A percentile compares a stretch with the other conserved stretches of the same genome.
Conservation (phyloP, 2,888 invertebrate genomes). For the Portevinia maculata region DNA sequence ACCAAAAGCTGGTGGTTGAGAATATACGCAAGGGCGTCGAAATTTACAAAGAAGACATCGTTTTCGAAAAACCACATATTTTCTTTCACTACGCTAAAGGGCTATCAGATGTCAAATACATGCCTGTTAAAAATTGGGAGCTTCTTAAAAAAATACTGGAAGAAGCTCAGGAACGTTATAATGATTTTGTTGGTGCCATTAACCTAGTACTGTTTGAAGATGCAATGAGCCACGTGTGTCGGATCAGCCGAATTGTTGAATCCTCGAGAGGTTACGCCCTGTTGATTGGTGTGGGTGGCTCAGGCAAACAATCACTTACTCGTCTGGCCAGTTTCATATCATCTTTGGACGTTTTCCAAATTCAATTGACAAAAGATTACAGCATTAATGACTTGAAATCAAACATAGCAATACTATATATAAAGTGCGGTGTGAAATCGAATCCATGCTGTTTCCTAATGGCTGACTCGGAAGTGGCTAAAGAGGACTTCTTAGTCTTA, state of each 20-base stretch:
- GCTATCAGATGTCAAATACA: conserved; percentile 95
- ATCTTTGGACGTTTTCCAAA: conserved; percentile 95
- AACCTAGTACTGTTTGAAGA: conserved; percentile 97
- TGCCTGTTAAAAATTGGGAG: conserved; percentile 89
- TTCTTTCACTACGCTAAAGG: conserved; percentile 97
- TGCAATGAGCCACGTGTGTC: conserved; percentile 95
- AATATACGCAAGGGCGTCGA: conserved; percentile 91
- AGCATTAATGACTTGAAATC: conserved; percentile 90
- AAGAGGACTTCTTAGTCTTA: conserved; percentile 94
- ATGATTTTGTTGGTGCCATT: conserved; percentile 95
- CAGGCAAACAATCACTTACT: conserved; percentile 96
- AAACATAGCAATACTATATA: conserved; percentile 89
- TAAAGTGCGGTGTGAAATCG: conserved; percentile 93
- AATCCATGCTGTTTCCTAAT: conserved; percentile 94
- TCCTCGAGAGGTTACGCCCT: conserved; percentile 95
- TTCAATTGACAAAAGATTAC: conserved; percentile 95
- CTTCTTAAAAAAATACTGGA: conserved; percentile 88
- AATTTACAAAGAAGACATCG: conserved; percentile 88
- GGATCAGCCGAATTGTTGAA: conserved; percentile 96
- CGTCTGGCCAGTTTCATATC: conserved; percentile 95
- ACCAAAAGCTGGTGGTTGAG: conserved; percentile 89
- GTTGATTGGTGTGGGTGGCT: conserved; percentile 96
- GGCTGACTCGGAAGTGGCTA: conserved; percentile 96
- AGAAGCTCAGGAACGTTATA: conserved; percentile 93
- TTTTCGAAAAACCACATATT: conserved; percentile 91